Evolutionary conservation across 2,113 vertebrate species (phyloP).

Genomic region (Talpa occidentalis): DNA sequence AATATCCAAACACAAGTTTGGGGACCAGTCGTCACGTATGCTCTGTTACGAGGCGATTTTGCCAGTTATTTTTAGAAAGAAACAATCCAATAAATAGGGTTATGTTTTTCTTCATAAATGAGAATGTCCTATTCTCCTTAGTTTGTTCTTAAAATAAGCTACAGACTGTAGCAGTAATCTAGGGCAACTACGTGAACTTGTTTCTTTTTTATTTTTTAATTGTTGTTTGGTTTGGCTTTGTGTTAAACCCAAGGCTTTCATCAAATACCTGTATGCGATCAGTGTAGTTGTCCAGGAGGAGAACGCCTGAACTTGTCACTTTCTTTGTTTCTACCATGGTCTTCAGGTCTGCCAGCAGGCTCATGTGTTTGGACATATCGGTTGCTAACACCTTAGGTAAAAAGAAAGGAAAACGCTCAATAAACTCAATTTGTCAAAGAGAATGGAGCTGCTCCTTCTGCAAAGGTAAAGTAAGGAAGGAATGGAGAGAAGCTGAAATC

Average conservation of each 20-base stretch:
- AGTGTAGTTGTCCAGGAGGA: conserved; percentile 97
- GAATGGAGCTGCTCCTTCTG: fast-evolving
- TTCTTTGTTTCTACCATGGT: conserved; percentile 99
- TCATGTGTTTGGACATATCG: conserved; percentile 99
- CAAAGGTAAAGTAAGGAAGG: not conserved
- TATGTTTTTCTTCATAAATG: conserved; percentile 40
- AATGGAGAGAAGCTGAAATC: conserved; percentile 20
- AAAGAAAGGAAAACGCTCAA: conserved; percentile 7
- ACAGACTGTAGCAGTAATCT: not conserved
- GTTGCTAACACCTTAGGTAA: conserved; percentile 94
- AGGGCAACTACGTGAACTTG: not conserved
- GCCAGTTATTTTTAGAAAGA: conserved; percentile 60
- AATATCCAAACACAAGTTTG: not conserved
- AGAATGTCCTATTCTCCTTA: conserved; percentile 13
- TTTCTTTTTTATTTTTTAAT: conserved; percentile 15
- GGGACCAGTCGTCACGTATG: not conserved
- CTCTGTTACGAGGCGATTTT: conserved; percentile 30
- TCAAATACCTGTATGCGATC: conserved; percentile 96
- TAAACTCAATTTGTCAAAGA: fast-evolving
- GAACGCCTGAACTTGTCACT: conserved; percentile 97
- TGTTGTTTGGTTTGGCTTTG: not conserved
- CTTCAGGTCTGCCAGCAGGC: conserved; percentile 96
- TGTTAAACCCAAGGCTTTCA: not conserved
- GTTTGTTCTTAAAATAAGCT: conserved; percentile 47
- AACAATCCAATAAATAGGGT: conserved; percentile 12